Base-by-base conservation (phyloP, 2,797 vertebrate genomes). In the Pseudomugil tenellus region DNA sequence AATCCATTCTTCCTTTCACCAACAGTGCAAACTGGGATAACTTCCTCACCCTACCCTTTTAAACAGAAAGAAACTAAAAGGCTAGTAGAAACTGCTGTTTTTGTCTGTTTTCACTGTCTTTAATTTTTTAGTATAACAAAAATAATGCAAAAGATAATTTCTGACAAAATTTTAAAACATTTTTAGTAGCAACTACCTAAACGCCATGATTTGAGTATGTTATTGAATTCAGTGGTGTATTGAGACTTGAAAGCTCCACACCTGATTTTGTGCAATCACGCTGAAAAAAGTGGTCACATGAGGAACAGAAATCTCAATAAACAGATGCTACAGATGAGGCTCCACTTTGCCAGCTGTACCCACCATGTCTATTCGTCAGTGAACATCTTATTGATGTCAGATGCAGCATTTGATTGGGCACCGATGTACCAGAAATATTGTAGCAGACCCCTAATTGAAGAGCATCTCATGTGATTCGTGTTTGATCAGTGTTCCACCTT, bases 331-430 rank as follows among this genome's bases (percentile, higher is more conserved):
- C 41, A 43, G 17, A 35, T 26, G 39, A 17, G 37, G 14, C 39
- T 35, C 29, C 53, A 34, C n/a, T 57, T 31, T 66, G 21, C 11
- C 16, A 52, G 55, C 61, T 64, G n/a, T 41, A 11, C 35, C n/a
- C 16, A 34, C 6, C 21, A 26, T 58, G 4, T 53, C 41, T 34
- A 32, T 31, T 43, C 31, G 23, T 23, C 28, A 12, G 29, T 46
- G 52, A 31, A 23, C 9, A 32, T 17, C 37, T 31, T 55, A 29
- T 31, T 55, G n/a, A 23, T 54, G 52, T 28, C 31, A 29, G 19
- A 31, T 43, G n/a, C 28, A 32, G 10, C 13, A 39, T 37, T 34
- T 26, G 34, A n/a, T n/a, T 52, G 17, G 32, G 25, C 32, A 13
- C 61, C 10, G 12, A 41, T 16, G 19, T 29, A 29, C 14, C 41